Base-by-base conservation (phyloP, 2,888 invertebrate species). In the Hecatera dysodea region DNA sequence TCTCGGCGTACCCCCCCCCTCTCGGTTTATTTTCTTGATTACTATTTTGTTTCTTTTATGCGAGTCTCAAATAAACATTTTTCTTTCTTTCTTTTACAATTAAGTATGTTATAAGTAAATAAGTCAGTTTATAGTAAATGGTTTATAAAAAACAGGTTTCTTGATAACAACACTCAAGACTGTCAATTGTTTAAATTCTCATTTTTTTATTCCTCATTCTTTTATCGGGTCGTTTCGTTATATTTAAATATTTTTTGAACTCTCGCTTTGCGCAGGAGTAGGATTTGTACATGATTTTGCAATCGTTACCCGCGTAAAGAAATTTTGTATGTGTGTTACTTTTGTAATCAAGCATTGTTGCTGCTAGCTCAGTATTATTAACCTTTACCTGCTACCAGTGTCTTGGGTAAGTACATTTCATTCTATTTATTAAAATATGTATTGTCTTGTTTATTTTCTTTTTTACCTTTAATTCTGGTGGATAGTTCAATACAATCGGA, bases 301-400 rank as follows among this genome's bases (percentile, higher is more conserved):
- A 73, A 60, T 39, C 5, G 19, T 56, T 60, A 61, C 46, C n/a
- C 65, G 29, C 29, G 52, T 65, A 80, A 46, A 53, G 17, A 42
- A 68, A 78, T 75, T 39, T 44, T 48, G 61, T 74, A 60, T 48
- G 22, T 39, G 36, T 50, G 2, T 64, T 42, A 46, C 62, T 67
- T 77, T 67, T 79, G 50, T 17, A 79, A 77, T 50, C 44, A 15
- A 27, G 62, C 39, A 79, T 73, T 73, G 75, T 77, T 67, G 19
- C 11, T 33, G 48, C 17, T 44, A 27, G 67, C 63, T 73, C 59
- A 74, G 46, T 33, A 33, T 42, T 74, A 53, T 74, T 77, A 79
- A 77, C 76, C 76, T 74, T 39, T n/a, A n/a, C n/a, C n/a, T 55
- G 4, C 11, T 29, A 17, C 24, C 22, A 22, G 3, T 42, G 33